Evolutionary conservation across 2,113 vertebrate species (phyloP), one percentile per base, ranked within the genome.

Genomic region (Mungos mungo): DNA sequence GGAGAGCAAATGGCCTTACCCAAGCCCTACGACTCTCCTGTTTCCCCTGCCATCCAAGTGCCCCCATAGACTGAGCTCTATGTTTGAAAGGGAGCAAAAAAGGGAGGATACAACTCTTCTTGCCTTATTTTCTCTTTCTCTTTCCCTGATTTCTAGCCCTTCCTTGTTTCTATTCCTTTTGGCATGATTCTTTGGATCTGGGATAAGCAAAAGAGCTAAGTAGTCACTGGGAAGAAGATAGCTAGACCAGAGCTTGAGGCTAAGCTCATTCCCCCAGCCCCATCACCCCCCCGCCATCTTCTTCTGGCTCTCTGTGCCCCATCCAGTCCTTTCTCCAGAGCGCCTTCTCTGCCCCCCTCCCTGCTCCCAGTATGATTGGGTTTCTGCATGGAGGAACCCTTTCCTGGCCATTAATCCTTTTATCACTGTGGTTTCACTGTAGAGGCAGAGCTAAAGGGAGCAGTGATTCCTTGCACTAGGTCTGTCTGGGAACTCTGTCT

Each of bases 331-430:
- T 29, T 72, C 45, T 47, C 6, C 18, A 38, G 3, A 10, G 19
- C 31, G 10, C 9, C 25, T 63, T 21, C n/a, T 69, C 35, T 31
- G 23, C 29, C 35, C 27, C 11, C 6, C 27, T 41, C 29, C 41
- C 2, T 1, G 2, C 19, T 60, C 54, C 25, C 0, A 4, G 3
- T 2, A 3, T 35, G 29, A 2, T 0, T 27, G 71, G 35, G 12
- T 15, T 63, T 13, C 38, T 52, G 15, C 41, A 21, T 33, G 29
- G 19, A 83, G 21, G 7, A 77, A 18, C 57, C 33, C 54, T 45
- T 83, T 31, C 54, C 69, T 16, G 9, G 13, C 19, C 52, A 7
- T 8, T 27, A 0, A 13, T 35, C 81, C 57, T n/a, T 80, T 38
- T 25, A 19, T 57, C 77, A 8, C 33, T 6, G 27, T 68, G 50